Evolutionary conservation across 2,797 vertebrate genomes (phyloP), one percentile per base, ranked within the genome.

Genomic region (Nyctalus aviator): DNA sequence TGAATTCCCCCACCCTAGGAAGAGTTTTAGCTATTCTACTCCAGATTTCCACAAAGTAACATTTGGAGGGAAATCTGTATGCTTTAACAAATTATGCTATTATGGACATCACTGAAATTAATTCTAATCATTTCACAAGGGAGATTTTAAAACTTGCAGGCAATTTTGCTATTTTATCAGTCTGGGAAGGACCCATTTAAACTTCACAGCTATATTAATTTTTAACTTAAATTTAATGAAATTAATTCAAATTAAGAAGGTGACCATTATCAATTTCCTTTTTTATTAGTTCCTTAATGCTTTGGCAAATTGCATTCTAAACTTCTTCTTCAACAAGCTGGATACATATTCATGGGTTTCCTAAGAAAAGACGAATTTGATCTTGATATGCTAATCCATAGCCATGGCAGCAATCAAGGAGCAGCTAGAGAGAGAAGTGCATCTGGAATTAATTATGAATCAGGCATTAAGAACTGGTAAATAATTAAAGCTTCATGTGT

Each of bases 341-440:
- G 86, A 98, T 98, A 96, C 98, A 98, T 98, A 98, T 98, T 98
- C 97, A 98, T 98, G 94, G 83, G 91, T 97, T 97, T 98, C 97
- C 88, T 89, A 94, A 96, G 93, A 95, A 97, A 97, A 97, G 92
- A 95, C 93, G 90, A 96, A 96, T 97, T 95, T 96, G 97, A 98
- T 98, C 97, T 98, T 97, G 97, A 98, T 98, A 98, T 98, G 97
- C 95, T 98, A 98, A 98, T 98, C 96, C 76, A 79, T 86, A 92
- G 66, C 94, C 12, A 83, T 94, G 96, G 96, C 97, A 96, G 93
- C 97, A 98, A 98, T 98, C 97, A 98, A 97, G 97, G 95, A 96
- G 88, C 94, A 96, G 94, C 93, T 91, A 96, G 97, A 96, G 96
- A 96, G 94, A 96, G 96, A 72, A 88, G 72, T 98, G 4, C 86